Base-by-base conservation (phyloP, 2,888 invertebrate species). In the Stomorhina lunata region DNA sequence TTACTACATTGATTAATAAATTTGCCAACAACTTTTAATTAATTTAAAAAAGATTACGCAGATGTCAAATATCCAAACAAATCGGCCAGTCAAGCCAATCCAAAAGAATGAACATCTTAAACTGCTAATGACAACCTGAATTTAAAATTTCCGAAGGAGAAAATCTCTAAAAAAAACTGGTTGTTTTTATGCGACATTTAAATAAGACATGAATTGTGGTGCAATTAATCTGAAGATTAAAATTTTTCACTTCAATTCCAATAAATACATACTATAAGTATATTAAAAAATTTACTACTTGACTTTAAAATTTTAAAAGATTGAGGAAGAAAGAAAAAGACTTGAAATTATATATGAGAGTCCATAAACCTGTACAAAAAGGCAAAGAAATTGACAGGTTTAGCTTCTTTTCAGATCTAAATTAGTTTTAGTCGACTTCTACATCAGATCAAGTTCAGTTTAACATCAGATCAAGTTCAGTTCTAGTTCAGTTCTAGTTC, bases 1-100 rank as follows among this genome's bases (percentile, higher is more conserved):
- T 59, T 20, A 40, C 43, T 73, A 66, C 69, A 82, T 79, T 82
- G 82, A 76, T 79, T 71, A 82, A 82, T 82, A 79, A 79, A 82
- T 79, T 82, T 82, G 79, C 82, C 79, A 79, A 76, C 82, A 79
- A 76, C 66, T 37, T 66, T 82, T 76, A 82, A 79, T 82, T 76
- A 82, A 79, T 82, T 79, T 66, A 48, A 78, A 40, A 68, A 48
- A 81, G 81, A 78, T 81, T 73, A 81, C 25, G 48, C 55, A 48
- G 55, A 73, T n/a, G n/a, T n/a, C 72, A 73, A 40, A 45, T 45
- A 55, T 48, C 37, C 72, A 81, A n/a, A 29, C 63, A 32, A 66
- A 71, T 10, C 50, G 57, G 37, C 10, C 45, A 65, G 37, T 37
- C 29, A 66, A 37, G 50, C 12, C 15, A 25, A 34, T 20, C 29